Conservation (phyloP, 2,888 invertebrate species). For the Penaeus monodon region DNA sequence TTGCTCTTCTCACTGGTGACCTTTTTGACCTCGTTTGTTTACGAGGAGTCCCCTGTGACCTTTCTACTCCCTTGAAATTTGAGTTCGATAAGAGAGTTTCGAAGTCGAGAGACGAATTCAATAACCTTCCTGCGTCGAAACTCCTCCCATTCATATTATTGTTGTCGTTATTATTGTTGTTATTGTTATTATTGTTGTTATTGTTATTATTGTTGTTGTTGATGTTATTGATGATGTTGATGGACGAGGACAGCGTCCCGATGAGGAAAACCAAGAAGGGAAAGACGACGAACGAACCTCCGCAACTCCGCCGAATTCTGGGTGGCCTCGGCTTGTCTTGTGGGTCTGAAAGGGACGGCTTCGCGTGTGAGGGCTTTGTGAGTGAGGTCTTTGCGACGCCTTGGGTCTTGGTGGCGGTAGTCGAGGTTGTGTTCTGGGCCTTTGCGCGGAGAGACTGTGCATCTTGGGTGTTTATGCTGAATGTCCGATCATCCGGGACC, state of each 20-base stretch:
- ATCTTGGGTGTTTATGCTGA: too few species aligned
- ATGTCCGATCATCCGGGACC: too few species aligned
- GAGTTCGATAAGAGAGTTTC: background rate
- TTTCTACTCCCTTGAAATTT: background rate
- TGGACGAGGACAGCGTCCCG: conserved; percentile 33
- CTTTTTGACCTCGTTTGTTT: too few species aligned
- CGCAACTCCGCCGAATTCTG: background rate
- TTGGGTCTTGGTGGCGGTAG: too few species aligned
- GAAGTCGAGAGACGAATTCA: too few species aligned
- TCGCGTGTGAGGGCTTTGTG: too few species aligned
- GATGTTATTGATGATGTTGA: conserved; percentile 50
- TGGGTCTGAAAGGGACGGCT: background rate
- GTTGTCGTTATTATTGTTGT: conserved; percentile 49
- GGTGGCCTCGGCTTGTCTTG: background rate
- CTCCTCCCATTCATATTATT: conserved; percentile 6
- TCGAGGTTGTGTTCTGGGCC: too few species aligned
- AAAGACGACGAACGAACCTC: conserved; percentile 40
- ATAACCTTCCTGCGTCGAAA: background rate
- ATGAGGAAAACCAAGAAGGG: conserved; percentile 50
- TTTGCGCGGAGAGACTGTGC: too few species aligned
- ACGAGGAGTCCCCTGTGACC: background rate
- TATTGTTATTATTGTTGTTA: conserved; percentile 52
- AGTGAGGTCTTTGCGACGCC: too few species aligned
- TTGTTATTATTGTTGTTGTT: conserved; percentile 52
- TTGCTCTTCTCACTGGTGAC: too few species aligned